Conservation (phyloP, 2,797 vertebrate genomes). For the Xenopus petersii region DNA sequence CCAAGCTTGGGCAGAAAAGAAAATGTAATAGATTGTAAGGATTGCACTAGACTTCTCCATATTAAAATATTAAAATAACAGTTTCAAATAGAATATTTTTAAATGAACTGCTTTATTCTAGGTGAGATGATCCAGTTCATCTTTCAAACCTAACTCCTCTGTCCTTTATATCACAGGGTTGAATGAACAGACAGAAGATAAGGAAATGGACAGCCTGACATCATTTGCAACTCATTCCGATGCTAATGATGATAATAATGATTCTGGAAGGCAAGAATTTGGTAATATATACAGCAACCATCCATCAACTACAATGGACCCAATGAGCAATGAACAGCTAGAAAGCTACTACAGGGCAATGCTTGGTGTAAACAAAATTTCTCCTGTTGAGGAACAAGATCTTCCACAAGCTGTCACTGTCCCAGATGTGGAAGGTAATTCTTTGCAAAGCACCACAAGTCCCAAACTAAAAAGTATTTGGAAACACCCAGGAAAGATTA, state of each 20-base stretch:
- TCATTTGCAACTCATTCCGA: slow-evolving; percentile 4
- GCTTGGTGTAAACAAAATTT: not conserved
- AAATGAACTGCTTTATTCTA: no score
- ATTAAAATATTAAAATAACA: no score
- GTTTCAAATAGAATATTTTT: no score
- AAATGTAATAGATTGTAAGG: no score
- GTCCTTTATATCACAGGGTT: slow-evolving; percentile 14
- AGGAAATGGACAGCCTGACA: slow-evolving; percentile 4
- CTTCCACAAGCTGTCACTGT: not conserved
- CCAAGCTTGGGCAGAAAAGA: no score
- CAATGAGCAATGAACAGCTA: not conserved
- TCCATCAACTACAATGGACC: slow-evolving; percentile 1
- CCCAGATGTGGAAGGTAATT: not conserved
- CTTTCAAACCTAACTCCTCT: not conserved
- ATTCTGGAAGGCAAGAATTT: slow-evolving; percentile 1
- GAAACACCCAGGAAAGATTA: not conserved
- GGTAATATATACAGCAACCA: not conserved
- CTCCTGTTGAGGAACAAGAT: not conserved
- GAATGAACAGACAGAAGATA: not conserved
- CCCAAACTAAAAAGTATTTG: no score
- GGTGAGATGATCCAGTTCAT: no score
- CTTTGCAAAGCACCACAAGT: not conserved
- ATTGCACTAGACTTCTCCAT: no score
- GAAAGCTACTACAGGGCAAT: not conserved
- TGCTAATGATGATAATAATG: not conserved